A percentile compares a stretch with the other conserved stretches of the same genome.
Evolutionary conservation across 2,888 invertebrate genomes (phyloP).

Genomic region (Eledona agricola): DNA sequence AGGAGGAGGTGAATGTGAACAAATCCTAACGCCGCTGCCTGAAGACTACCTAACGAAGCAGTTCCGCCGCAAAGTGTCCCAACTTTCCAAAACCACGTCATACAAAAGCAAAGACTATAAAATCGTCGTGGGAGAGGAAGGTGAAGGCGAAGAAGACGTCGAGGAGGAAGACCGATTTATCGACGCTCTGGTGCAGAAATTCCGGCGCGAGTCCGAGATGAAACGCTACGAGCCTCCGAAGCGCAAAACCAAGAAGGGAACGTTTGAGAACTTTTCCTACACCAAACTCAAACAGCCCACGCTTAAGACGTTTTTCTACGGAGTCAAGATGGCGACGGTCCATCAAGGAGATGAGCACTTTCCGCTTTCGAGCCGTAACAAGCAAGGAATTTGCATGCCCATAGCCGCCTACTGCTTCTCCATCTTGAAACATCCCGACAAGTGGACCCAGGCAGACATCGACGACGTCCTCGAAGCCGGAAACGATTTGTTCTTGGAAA

Average conservation of each 20-base stretch:
- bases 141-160: slow-evolving; percentile 32
- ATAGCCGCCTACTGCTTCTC: slow-evolving; percentile 69
- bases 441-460: slow-evolving; percentile 70
- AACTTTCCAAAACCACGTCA: slow-evolving; percentile 55
- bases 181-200: slow-evolving; percentile 55
- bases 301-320: slow-evolving; percentile 57
- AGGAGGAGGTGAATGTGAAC: slow-evolving; percentile 37
- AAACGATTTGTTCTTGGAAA: slow-evolving; percentile 63
- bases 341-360: slow-evolving; percentile 58
- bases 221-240: slow-evolving; percentile 44
- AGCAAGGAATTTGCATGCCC: slow-evolving; percentile 68
- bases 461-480: slow-evolving; percentile 69
- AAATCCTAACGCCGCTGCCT: slow-evolving; percentile 3
- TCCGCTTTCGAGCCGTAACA: slow-evolving; percentile 48
- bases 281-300: slow-evolving; percentile 56
- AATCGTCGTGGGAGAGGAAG: slow-evolving; percentile 34
- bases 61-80: slow-evolving; percentile 53
- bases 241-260: slow-evolving; percentile 56
- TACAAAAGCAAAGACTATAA: slow-evolving; percentile 51
- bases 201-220: slow-evolving; percentile 57
- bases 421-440: slow-evolving; percentile 67
- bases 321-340: slow-evolving; percentile 55
- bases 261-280: slow-evolving; percentile 60
- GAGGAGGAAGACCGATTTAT: slow-evolving; percentile 37
- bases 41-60: slow-evolving; percentile 50